Evolutionary conservation across 2,888 invertebrate species (phyloP).

Genomic region (Phyllotreta striolata): DNA sequence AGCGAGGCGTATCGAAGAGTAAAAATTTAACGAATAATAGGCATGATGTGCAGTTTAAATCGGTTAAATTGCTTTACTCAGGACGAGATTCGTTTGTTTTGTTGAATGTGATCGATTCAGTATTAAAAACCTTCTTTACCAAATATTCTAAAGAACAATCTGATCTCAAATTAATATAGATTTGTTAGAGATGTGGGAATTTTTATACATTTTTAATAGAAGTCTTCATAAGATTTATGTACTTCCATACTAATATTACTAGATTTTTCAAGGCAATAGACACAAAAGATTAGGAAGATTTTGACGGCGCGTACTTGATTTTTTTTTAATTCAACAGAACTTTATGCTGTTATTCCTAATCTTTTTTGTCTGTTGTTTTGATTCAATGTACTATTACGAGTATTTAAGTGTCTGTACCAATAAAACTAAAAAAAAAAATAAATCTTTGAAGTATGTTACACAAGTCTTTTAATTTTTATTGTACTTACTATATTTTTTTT

Average conservation of each 20-base stretch:
- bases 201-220: constrained; percentile 38
- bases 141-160: constrained; percentile 35
- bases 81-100: constrained; percentile 10
- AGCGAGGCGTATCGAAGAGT: constrained; percentile 9
- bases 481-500: no score
- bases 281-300: constrained; percentile 1
- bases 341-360: constrained; percentile 10
- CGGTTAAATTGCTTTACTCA: constrained; percentile 7
- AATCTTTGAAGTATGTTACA: constrained; percentile 32
- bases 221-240: constrained; percentile 32
- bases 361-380: constrained; percentile 22
- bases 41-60: constrained; percentile 15
- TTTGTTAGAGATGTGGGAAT: constrained; percentile 33
- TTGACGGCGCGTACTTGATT: not conserved
- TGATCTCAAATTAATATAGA: constrained; percentile 37
- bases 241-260: constrained; percentile 31
- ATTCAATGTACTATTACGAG: constrained; percentile 23
- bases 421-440: constrained; percentile 27
- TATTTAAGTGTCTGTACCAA: constrained; percentile 29
- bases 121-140: constrained; percentile 34
- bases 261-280: constrained; percentile 23
- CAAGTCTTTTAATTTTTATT: constrained; percentile 6
- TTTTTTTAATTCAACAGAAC: constrained; percentile 16
- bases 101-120: constrained; percentile 31
- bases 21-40: not conserved